phyloP scores from a whole-genome alignment of 2,113 vertebrate genomes.

The Apeltes quadracus region DNA sequence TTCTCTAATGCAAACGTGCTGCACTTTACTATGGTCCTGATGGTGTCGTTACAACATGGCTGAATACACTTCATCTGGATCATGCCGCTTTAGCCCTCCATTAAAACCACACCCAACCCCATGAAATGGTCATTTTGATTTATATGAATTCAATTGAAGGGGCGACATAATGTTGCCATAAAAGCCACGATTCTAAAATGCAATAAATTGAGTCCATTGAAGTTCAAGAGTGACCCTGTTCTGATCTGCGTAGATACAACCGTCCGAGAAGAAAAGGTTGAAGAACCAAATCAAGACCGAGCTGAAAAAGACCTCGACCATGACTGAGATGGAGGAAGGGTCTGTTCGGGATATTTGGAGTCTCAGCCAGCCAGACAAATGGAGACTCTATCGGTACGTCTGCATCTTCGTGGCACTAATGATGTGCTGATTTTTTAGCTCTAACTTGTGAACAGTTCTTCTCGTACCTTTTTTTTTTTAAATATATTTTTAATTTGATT shows the following conservation, averaged over 20 bases:
- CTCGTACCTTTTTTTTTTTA: background rate
- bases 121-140: background rate
- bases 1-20: background rate
- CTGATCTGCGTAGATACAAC: slow-evolving; percentile 75
- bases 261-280: slow-evolving; percentile 83
- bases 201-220: background rate
- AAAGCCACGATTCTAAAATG: background rate
- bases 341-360: slow-evolving; percentile 83
- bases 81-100: background rate
- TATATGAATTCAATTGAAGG: background rate
- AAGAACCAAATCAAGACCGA: slow-evolving; percentile 80
- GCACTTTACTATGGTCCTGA: background rate
- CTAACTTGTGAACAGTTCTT: background rate
- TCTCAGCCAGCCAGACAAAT: slow-evolving; percentile 82
- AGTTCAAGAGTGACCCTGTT: slow-evolving; percentile 5
- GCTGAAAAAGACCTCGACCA: slow-evolving; percentile 78
- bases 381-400: slow-evolving; percentile 91
- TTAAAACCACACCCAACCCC: background rate
- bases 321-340: slow-evolving; percentile 82
- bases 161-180: background rate
- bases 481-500: too few species aligned
- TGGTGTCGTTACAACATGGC: background rate
- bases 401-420: slow-evolving; percentile 2
- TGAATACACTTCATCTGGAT: background rate
- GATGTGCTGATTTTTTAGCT: background rate